phyloP scores from a whole-genome alignment of 2,113 vertebrate genomes.

The Platichthys flesus region DNA sequence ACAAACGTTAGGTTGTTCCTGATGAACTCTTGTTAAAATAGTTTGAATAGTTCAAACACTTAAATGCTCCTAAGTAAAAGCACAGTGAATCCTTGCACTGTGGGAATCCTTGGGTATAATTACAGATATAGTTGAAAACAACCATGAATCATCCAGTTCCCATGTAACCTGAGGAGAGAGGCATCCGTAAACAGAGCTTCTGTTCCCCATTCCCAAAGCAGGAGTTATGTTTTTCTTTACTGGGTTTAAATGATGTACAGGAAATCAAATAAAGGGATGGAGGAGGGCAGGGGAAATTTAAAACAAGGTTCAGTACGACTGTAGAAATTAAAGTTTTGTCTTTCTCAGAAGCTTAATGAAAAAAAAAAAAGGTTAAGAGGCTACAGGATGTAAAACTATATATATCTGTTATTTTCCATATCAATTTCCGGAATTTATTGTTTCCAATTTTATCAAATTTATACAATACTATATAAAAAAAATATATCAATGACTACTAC shows the following conservation, averaged over 20 bases:
- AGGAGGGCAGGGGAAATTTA: not conserved
- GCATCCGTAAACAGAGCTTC: constrained; percentile 42
- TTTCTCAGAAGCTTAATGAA: too few relatives aligned
- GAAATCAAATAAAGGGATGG: constrained; percentile 12
- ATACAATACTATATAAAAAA: too few relatives aligned
- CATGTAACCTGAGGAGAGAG: constrained; percentile 50
- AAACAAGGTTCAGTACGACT: not conserved
- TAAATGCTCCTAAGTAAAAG: constrained; percentile 3
- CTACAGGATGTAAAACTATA: too few relatives aligned
- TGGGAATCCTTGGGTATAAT: constrained; percentile 18
- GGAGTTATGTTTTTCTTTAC: constrained; percentile 4
- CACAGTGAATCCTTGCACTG: constrained; percentile 3
- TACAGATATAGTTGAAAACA: constrained; percentile 36
- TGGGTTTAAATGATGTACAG: constrained; percentile 14
- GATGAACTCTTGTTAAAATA: not conserved
- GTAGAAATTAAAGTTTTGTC: not conserved
- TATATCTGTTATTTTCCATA: too few relatives aligned
- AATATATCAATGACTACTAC: too few relatives aligned
- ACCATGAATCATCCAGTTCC: constrained; percentile 47
- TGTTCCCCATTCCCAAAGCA: constrained; percentile 30
- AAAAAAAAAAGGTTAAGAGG: too few relatives aligned
- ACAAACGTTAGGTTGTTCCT: not conserved
- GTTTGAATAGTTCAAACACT: not conserved
- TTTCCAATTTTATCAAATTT: too few relatives aligned
- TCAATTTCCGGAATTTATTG: too few relatives aligned